Percentiles rank a stretch among this genome's conserved stretches.
Evolutionary conservation across 2,888 invertebrate species (phyloP).

Genomic region (Acanthosepion esculentum): DNA sequence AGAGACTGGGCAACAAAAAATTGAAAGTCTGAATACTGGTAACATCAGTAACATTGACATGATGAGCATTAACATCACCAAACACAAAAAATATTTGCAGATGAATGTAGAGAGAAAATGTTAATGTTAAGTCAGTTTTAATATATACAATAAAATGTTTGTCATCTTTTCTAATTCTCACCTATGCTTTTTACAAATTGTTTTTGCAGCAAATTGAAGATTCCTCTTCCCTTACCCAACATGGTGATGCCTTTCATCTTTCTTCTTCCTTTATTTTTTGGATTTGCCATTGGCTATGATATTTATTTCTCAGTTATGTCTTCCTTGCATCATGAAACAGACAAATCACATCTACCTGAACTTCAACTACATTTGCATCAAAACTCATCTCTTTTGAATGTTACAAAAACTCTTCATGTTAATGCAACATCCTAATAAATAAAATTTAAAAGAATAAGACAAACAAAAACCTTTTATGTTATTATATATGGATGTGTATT

Average conservation of each 20-base stretch:
- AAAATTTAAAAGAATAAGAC: too few relatives aligned
- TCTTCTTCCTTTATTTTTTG: conserved; percentile 69
- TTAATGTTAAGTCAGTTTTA: not conserved
- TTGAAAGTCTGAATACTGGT: too few relatives aligned
- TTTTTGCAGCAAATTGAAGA: not conserved
- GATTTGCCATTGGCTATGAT: conserved; percentile 70
- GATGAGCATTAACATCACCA: too few relatives aligned
- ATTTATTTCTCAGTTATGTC: conserved; percentile 54
- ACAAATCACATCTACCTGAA: not conserved
- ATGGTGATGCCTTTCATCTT: conserved; percentile 60
- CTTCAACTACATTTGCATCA: not conserved
- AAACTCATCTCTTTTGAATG: not conserved
- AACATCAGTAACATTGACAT: too few relatives aligned
- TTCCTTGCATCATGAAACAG: not conserved
- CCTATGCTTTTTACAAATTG: not conserved
- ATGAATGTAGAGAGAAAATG: too few relatives aligned
- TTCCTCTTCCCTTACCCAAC: not conserved
- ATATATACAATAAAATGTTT: not conserved
- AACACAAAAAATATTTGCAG: too few relatives aligned
- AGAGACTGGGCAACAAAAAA: too few relatives aligned
- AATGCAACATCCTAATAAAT: not conserved
- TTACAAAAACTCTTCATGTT: not conserved
- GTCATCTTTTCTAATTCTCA: not conserved
- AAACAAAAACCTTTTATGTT: too few relatives aligned
- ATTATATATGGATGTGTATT: too few relatives aligned